These are phyloP conservation scores for Hydra vulgaris DNA, from an alignment of 30 jellyfish, hydroid and myxozoan genomes.

Conservation along the genomic window DNA sequence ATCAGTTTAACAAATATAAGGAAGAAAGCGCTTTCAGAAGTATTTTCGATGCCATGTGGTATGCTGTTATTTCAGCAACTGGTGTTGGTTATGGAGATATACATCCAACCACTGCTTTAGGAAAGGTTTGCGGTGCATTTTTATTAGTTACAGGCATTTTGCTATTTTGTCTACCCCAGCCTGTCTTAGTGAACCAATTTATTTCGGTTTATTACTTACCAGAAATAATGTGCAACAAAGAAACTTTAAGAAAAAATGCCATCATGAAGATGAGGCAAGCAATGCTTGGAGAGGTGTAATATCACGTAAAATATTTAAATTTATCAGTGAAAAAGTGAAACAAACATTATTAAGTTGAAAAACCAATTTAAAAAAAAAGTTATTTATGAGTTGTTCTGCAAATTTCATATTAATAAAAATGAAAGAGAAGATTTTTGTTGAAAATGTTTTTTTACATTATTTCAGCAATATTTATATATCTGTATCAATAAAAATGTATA, in stretches of 20 bases:
- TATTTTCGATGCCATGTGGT: conserved; percentile 74
- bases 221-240: conserved; percentile 18
- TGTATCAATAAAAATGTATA: no score
- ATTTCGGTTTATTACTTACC: conserved; percentile 60
- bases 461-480: no score
- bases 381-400: no score
- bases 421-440: no score
- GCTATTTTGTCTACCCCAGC: conserved; percentile 80
- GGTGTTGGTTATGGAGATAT: conserved; percentile 90
- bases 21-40: conserved; percentile 30
- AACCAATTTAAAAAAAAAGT: no score
- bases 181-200: conserved; percentile 69
- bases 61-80: conserved; percentile 63
- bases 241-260: conserved; percentile 40
- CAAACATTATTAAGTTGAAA: no score
- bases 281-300: conserved; percentile 30
- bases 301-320: no score
- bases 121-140: conserved; percentile 55
- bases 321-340: no score
- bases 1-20: not conserved
- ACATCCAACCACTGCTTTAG: conserved; percentile 52
- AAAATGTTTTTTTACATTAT: no score
- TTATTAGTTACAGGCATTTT: conserved; percentile 56
- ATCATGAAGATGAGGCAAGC: conserved; percentile 61
- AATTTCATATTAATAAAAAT: no score